Evolutionary conservation across 53 echinoderm and acorn worm species (phyloP), one percentile per base, ranked within the genome.

Genomic region (Mesocentrotus franciscanus): DNA sequence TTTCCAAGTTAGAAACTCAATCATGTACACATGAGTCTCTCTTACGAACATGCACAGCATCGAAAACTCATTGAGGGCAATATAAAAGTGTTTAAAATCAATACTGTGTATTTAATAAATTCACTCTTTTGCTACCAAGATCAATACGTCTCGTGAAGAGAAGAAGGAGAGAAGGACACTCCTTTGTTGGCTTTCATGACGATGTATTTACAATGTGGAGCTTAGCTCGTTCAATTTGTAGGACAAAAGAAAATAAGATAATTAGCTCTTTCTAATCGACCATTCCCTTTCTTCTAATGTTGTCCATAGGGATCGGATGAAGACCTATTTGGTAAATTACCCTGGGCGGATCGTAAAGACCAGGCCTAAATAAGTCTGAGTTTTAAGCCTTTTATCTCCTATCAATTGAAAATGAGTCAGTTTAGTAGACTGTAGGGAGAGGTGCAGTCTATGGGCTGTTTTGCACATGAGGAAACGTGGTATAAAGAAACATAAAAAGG

Each of bases 101-200:
- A 81, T 81, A 81, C 7, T 2, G 81, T 81, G 81, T 81, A 81
- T 81, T 81, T 81, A 81, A 81, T 81, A 81, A 81, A 81, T 81
- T 81, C 81, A 36, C 81, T 81, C 81, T 81, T 81, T 18, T 81
- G 42, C 81, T 4, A 18, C 42, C 20, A 30, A 42, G 42, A 81
- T 81, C 81, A 22, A 81, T 81, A 81, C 9, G 39, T 81, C 42
- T 36, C 81, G 6, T 9, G 32, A 74, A 14, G 32, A 74, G 74
- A 74, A 74, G 74, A 74, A 74, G 10, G 8, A 15, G 12, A 81
- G 81, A 81, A 81, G 81, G 81, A 42, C 81, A 20, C 22, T 20
- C 81, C 81, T 36, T 81, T 81, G 81, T 81, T 8, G 8, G 18
- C 42, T 20, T 17, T 81, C 9, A 9, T 36, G 81, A 81, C 81